Percentiles rank a stretch among this genome's conserved stretches.
These are phyloP conservation scores for Phacellophora camtschatica DNA, from an alignment of 30 jellyfish, hydroid and myxozoan genomes.

Conservation along the genomic window DNA sequence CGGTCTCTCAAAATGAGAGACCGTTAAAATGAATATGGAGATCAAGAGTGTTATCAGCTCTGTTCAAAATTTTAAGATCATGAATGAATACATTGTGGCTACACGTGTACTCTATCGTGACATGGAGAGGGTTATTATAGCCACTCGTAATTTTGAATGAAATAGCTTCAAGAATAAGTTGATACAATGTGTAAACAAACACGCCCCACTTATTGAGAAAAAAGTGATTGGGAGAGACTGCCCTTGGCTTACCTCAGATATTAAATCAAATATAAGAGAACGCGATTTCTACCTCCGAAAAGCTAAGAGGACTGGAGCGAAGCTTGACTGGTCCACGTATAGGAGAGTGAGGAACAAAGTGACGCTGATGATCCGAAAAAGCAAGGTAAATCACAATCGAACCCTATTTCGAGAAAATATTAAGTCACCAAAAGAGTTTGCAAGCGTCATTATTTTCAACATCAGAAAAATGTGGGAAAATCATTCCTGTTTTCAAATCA, in stretches of 20 bases:
- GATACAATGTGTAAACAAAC: constrained; percentile 37
- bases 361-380: constrained; percentile 10
- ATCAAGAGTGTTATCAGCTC: too few relatives aligned
- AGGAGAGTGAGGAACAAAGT: constrained; percentile 9
- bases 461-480: constrained; percentile 14
- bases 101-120: too few relatives aligned
- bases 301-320: constrained; percentile 22
- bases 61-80: too few relatives aligned
- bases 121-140: too few relatives aligned
- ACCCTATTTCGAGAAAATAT: background rate
- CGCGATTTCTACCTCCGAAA: constrained; percentile 25
- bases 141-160: too few relatives aligned
- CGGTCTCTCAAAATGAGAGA: too few relatives aligned
- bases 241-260: constrained; percentile 23
- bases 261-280: constrained; percentile 11
- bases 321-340: constrained; percentile 20
- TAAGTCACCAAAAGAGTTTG: background rate
- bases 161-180: too few relatives aligned
- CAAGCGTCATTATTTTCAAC: constrained; percentile 9
- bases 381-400: constrained; percentile 20
- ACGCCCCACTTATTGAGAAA: constrained; percentile 20
- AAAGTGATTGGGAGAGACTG: constrained; percentile 27
- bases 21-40: too few relatives aligned
- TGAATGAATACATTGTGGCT: too few relatives aligned
- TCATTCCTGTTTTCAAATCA: too few relatives aligned